Evolutionary conservation across 2,888 invertebrate species (phyloP), one percentile per base, ranked within the genome.

Genomic region (Arrhopalites spinosus): DNA sequence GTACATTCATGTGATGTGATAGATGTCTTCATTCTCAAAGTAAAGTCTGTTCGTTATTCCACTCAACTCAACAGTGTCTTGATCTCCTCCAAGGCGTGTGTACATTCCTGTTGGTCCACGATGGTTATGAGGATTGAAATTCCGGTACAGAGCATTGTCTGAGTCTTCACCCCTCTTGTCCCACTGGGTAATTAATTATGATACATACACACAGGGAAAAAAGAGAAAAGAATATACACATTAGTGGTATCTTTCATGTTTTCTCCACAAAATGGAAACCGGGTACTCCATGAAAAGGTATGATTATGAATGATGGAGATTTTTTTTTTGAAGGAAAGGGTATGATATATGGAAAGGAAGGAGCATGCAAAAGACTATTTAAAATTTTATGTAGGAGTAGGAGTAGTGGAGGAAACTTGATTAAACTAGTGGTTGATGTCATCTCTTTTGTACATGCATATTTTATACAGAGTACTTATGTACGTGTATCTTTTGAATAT

Each of bases 21-120:
- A 82, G 78, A 82, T 81, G 76, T 82, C 80, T 81, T 81, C 82
- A 80, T 81, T 81, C 77, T 82, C 81, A 75, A 79, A 81, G 79
- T 82, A 82, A 43, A 82, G 80, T 78, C 81, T 79, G 75, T 82
- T 82, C 73, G 81, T 78, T 78, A 82, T 82, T 80, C 82, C 82
- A 77, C 81, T 82, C 80, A 81, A 80, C 79, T 81, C 81, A 71
- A 81, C 80, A 59, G 76, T 73, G 68, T 80, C 76, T 67, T 73
- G 77, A 47, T 78, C 73, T 61, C 79, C 80, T 53, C n/a, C n/a
- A n/a, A 82, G 80, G 47, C 82, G 79, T 64, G 80, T 80, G 77
- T 82, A 75, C 79, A 79, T 79, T 70, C 78, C 75, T 30, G 74
- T 74, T 25, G 74, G 74, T 59, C 68, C 69, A 74, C 74, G 71